phyloP scores from a whole-genome alignment of 2,797 vertebrate genomes.

The Eospalax fontanierii region DNA sequence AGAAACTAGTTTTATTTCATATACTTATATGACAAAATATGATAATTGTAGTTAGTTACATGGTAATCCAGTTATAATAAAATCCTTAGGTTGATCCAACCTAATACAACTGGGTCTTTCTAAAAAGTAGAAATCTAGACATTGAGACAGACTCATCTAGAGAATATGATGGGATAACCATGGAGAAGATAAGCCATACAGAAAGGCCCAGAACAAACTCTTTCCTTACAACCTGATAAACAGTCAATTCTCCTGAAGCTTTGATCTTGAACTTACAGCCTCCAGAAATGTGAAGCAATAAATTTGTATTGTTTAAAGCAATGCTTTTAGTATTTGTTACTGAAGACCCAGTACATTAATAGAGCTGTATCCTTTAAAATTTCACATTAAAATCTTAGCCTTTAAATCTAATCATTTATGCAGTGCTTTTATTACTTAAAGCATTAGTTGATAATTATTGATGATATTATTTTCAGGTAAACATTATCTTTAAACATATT shows the following conservation, averaged over 20 bases:
- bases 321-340: background rate
- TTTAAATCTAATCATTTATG: background rate
- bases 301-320: background rate
- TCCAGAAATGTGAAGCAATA: background rate
- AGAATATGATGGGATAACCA: background rate
- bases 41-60: background rate
- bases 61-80: background rate
- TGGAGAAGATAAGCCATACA: background rate
- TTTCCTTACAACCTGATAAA: background rate
- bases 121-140: background rate
- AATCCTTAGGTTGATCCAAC: background rate
- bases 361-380: background rate
- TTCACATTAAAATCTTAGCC: background rate
- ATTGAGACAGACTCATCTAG: background rate
- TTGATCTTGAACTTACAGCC: background rate
- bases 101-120: background rate
- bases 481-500: background rate
- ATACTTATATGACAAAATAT: background rate
- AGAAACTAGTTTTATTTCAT: background rate
- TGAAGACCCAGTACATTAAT: background rate
- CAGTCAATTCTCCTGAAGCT: background rate
- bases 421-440: background rate
- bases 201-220: background rate
- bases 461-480: background rate
- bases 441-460: background rate